phyloP scores from a whole-genome alignment of 2,888 invertebrate genomes.

The Macrostomum cliftonense region DNA sequence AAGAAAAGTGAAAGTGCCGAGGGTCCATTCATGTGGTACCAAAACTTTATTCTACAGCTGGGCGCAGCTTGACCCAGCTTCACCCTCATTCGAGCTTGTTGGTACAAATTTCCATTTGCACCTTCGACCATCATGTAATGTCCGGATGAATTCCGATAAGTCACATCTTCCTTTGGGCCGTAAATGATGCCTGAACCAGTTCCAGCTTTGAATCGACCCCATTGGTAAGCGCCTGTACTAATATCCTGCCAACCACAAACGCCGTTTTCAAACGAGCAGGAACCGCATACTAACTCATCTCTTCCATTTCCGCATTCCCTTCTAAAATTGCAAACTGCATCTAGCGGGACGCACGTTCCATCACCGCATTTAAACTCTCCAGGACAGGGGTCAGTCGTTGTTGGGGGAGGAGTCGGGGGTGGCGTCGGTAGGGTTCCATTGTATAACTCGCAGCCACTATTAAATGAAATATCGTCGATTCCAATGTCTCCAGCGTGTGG shows the following conservation, averaged over 20 bases:
- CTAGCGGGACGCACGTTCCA: slow-evolving; percentile 15
- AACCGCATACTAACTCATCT: slow-evolving; percentile 1
- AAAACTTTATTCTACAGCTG: slow-evolving; percentile 7
- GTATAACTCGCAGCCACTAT: slow-evolving; percentile 17
- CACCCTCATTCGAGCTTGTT: slow-evolving; percentile 19
- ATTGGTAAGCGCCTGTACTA: neutral
- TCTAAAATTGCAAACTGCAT: slow-evolving; percentile 16
- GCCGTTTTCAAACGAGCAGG: slow-evolving; percentile 7
- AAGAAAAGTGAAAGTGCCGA: too few species aligned
- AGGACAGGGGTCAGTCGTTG: slow-evolving; percentile 4
- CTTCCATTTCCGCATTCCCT: slow-evolving; percentile 12
- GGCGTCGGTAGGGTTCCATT: slow-evolving; percentile 3
- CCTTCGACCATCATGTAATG: slow-evolving; percentile 23
- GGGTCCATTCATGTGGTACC: slow-evolving; percentile 16
- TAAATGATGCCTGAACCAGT: too few species aligned
- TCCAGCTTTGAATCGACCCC: neutral
- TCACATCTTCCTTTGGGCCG: too few species aligned
- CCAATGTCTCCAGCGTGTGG: slow-evolving; percentile 23
- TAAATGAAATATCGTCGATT: slow-evolving; percentile 26
- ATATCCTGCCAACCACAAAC: slow-evolving; percentile 5
- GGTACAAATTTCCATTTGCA: slow-evolving; percentile 17
- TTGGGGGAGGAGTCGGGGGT: neutral
- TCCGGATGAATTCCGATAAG: slow-evolving; percentile 11
- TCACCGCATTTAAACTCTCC: slow-evolving; percentile 18
- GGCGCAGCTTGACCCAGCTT: slow-evolving; percentile 22